A percentile compares a stretch with the other conserved stretches of the same genome.
These are phyloP conservation scores for Pecten maximus DNA, from an alignment of 2,888 invertebrate genomes.

Conservation along the genomic window DNA sequence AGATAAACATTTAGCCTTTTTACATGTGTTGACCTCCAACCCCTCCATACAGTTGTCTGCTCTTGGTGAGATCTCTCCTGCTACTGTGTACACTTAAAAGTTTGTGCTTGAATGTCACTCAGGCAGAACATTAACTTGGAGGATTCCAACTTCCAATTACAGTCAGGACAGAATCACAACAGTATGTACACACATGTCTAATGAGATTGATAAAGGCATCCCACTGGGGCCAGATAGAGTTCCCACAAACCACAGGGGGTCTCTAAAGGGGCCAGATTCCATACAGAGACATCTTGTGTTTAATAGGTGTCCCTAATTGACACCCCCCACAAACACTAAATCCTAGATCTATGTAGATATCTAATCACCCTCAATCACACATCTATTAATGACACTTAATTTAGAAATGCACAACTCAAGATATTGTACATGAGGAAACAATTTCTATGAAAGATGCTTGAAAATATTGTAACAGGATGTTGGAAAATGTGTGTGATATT, in stretches of 20 bases:
- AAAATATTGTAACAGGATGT: neutral
- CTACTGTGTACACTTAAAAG: too few relatives aligned
- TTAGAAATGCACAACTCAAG: neutral
- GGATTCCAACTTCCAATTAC: neutral
- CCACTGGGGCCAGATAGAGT: neutral
- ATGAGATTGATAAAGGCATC: conserved; percentile 4
- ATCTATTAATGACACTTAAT: neutral
- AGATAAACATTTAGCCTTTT: conserved; percentile 21
- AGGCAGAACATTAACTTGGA: neutral
- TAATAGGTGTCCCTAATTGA: too few relatives aligned
- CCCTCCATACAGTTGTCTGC: neutral
- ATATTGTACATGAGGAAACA: neutral
- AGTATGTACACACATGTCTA: neutral
- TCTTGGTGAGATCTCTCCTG: neutral
- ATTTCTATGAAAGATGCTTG: neutral
- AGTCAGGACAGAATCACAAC: neutral
- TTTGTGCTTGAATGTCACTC: neutral
- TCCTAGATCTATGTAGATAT: neutral
- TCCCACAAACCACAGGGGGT: neutral
- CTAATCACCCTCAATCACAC: neutral
- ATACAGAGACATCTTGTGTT: neutral
- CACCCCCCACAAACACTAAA: too few relatives aligned
- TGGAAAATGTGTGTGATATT: neutral
- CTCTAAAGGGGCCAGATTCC: neutral
- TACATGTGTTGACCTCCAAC: neutral